Conservation (phyloP, 2,797 vertebrate genomes). For the Chaenodraco wilsoni region DNA sequence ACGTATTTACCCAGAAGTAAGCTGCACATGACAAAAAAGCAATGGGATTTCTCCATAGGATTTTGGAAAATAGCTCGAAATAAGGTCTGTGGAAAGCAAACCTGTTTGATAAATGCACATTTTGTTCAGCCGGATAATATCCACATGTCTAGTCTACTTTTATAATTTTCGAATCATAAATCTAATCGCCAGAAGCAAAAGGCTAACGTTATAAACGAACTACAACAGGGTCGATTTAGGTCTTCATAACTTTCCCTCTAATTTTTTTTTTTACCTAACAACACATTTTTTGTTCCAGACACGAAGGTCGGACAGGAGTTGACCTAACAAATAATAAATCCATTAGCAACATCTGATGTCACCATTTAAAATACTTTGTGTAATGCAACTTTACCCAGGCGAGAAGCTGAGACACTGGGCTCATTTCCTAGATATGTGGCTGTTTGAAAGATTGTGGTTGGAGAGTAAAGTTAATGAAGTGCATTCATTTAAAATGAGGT, state of each 20-base stretch:
- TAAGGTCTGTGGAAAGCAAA: too few relatives aligned
- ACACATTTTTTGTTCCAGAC: background rate
- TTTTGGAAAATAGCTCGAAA: too few relatives aligned
- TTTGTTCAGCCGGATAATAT: too few relatives aligned
- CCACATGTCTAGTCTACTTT: too few relatives aligned
- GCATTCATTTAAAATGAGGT: constrained; percentile 17
- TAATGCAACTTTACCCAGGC: constrained; percentile 21
- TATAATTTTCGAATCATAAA: too few relatives aligned
- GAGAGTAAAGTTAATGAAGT: constrained; percentile 24
- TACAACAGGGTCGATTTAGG: background rate
- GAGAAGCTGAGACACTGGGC: background rate
- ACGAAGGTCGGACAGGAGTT: constrained; percentile 3
- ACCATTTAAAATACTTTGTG: constrained; percentile 12
- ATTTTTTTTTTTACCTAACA: background rate
- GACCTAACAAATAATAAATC: background rate
- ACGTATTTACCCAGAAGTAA: too few relatives aligned
- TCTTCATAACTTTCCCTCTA: background rate
- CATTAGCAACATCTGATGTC: constrained; percentile 37
- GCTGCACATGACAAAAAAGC: too few relatives aligned
- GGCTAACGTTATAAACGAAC: too few relatives aligned
- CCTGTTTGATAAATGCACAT: too few relatives aligned
- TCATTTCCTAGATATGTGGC: constrained; percentile 27
- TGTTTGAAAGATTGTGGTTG: constrained; percentile 36
- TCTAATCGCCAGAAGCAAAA: too few relatives aligned
- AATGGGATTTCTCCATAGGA: too few relatives aligned